Conservation (phyloP, 1,140 invertebrate genomes). For the Euwallacea fornicatus region DNA sequence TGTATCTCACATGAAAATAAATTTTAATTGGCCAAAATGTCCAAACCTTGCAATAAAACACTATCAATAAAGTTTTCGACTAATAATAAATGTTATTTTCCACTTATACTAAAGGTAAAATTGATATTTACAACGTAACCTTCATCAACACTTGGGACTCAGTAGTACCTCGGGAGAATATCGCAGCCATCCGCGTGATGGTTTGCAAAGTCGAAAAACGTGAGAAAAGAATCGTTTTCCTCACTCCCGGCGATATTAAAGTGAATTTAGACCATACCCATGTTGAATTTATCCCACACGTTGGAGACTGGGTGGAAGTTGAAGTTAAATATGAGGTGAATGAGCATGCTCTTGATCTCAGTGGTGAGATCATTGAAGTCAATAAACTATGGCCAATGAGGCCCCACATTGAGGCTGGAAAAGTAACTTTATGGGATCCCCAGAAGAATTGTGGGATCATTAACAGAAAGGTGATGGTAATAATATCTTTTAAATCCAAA, state of each 20-base stretch:
- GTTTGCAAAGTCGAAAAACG: slow-evolving; percentile 46
- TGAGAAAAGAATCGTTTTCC: slow-evolving; percentile 39
- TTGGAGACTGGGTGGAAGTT: slow-evolving; percentile 68
- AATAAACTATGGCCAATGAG: slow-evolving; percentile 60
- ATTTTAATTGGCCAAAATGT: too few species aligned
- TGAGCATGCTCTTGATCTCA: slow-evolving; percentile 55
- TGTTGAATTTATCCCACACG: slow-evolving; percentile 57
- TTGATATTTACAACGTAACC: slow-evolving; percentile 28
- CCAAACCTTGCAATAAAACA: too few species aligned
- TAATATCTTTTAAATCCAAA: neutral
- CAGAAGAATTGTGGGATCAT: slow-evolving; percentile 55
- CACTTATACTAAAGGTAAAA: slow-evolving; percentile 14
- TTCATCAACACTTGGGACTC: slow-evolving; percentile 40
- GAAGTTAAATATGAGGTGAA: slow-evolving; percentile 60
- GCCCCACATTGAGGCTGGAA: slow-evolving; percentile 56
- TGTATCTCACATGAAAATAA: too few species aligned
- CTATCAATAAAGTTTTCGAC: neutral
- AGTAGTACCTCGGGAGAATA: slow-evolving; percentile 29
- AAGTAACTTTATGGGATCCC: slow-evolving; percentile 59
- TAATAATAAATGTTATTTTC: neutral
- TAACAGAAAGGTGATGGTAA: slow-evolving; percentile 50
- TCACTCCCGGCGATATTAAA: slow-evolving; percentile 42
- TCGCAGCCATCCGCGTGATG: slow-evolving; percentile 43
- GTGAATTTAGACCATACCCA: slow-evolving; percentile 48
- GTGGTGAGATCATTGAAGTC: slow-evolving; percentile 61